Base-by-base conservation (phyloP, 1,140 invertebrate species). In the Brachionus plicatilis region DNA sequence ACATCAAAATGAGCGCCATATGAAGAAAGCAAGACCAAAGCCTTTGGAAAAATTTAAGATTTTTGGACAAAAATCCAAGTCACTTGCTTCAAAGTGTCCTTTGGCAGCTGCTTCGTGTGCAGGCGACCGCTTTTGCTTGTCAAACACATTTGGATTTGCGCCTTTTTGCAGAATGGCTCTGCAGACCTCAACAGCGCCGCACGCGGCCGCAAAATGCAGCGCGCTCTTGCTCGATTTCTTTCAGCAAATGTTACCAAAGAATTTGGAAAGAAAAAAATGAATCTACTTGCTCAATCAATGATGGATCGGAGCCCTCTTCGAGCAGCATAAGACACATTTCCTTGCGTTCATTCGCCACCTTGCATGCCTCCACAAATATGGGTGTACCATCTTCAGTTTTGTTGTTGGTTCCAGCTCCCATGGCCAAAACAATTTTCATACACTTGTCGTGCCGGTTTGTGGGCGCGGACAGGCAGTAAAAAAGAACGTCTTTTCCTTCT, bases 401-500 rank as follows among this genome's bases (percentile, higher is more conserved):
- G 70, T 88, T 89, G 84, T 90, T 90, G 0, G 88, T 86, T 79
- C 89, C 87, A 6, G 89, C 90, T 37, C 88, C 89, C 86, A 89
- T 85, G 33, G 85, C 53, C 4, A 90, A 83, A 29, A 86, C 87
- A 24, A 90, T 86, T 45, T 90, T 88, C 43, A 89, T 47, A 86
- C 89, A 89, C 75, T 88, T 87, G 3, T 86, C 86, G 86, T 90
- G 90, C 33, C 90, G 85, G 50, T 89, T 85, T 11, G 89, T 89
- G 17, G 88, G 87, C 65, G 47, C 66, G 4, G 88, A 86, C 29
- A 90, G 87, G 78, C 88, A 88, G 82, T 90, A 90, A 85, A 89
- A 90, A 27, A 90, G 53, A 37, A 90, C 88, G 68, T 89, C 89
- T 89, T 89, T 90, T 56, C 90, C 89, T 85, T 89, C 87, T n/a